phyloP scores from a whole-genome alignment of 37 sponge, comb jelly and placozoan species.

The Geodia barretti region DNA sequence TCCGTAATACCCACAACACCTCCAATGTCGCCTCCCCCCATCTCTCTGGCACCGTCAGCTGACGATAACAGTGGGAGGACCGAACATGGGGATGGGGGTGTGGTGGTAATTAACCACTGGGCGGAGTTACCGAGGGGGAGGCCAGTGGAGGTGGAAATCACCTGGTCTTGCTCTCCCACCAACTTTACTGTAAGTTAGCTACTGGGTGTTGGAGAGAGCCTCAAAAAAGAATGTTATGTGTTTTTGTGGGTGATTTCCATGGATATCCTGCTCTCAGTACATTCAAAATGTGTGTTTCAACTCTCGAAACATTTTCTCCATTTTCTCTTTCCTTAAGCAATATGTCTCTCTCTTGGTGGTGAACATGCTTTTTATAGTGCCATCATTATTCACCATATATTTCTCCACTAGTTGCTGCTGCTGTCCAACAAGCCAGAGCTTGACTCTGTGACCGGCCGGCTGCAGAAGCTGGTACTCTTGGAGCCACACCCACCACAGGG shows the following conservation, averaged over 20 bases:
- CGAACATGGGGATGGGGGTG: not conserved
- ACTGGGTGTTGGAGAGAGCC: not conserved
- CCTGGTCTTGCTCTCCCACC: slow-evolving; percentile 25
- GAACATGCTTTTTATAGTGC: too few species aligned
- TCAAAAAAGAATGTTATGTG: not conserved
- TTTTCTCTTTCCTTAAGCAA: too few species aligned
- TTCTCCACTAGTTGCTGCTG: not conserved
- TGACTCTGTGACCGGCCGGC: not conserved
- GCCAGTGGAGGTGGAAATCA: slow-evolving; percentile 2
- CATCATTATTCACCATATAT: too few species aligned
- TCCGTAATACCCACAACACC: not conserved
- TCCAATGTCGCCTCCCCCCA: not conserved
- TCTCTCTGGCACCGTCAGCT: not conserved
- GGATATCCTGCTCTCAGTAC: not conserved
- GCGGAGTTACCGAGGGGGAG: not conserved
- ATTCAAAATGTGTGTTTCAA: not conserved
- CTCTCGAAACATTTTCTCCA: not conserved
- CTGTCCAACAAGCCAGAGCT: not conserved
- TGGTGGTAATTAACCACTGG: not conserved
- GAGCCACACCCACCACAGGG: not conserved
- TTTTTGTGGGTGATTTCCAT: not conserved
- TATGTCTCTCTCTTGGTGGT: too few species aligned
- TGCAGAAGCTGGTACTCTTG: not conserved
- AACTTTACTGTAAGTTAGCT: slow-evolving; percentile 35
- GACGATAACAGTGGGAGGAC: not conserved